phyloP scores from a whole-genome alignment of 2,797 vertebrate genomes.

The Scyliorhinus canicula region DNA sequence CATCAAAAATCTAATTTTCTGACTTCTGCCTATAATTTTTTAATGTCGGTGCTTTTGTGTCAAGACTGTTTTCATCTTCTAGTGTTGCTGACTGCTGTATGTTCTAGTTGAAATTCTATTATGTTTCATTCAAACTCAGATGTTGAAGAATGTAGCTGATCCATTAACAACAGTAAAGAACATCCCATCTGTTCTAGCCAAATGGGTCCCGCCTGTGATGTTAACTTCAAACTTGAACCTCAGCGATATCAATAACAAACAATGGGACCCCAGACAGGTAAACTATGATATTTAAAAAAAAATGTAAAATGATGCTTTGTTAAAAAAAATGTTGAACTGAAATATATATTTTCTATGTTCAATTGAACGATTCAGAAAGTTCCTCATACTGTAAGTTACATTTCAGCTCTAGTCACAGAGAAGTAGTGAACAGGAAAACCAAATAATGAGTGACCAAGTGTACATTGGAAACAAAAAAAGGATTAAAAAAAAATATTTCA shows the following conservation, averaged over 20 bases:
- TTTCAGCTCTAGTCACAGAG: background rate
- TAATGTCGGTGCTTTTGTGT: background rate
- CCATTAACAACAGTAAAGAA: background rate
- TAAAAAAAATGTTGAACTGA: background rate
- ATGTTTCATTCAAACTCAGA: background rate
- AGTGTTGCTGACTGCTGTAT: background rate
- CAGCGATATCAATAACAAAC: background rate
- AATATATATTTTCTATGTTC: background rate
- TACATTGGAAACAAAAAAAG: background rate
- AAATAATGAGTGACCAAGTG: background rate
- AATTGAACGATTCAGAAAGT: background rate
- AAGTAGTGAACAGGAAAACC: background rate
- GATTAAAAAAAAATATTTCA: too few relatives aligned
- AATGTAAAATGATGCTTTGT: background rate
- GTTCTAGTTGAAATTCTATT: background rate
- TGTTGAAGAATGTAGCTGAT: background rate
- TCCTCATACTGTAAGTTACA: background rate
- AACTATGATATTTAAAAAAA: background rate
- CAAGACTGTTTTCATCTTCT: background rate
- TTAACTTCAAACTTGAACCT: background rate
- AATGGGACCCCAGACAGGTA: constrained; percentile 29
- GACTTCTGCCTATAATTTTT: background rate
- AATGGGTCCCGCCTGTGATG: background rate
- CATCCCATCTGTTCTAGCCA: constrained; percentile 24
- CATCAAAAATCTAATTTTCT: background rate